These are phyloP conservation scores for Thunnus albacares DNA, from an alignment of 2,797 vertebrate genomes.

Conservation along the genomic window DNA sequence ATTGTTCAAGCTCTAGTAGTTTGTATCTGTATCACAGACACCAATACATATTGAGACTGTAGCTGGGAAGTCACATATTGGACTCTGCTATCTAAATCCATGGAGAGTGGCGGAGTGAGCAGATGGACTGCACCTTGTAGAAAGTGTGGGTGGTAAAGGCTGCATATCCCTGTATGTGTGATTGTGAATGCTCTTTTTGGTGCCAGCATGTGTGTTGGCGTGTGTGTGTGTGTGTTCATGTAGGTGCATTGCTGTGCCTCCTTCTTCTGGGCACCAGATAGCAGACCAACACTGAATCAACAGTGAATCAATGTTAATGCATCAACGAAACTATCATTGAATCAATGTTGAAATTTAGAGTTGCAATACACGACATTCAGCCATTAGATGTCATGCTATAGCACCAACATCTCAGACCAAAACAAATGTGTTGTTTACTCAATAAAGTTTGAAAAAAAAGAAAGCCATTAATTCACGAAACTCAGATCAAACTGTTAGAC, in stretches of 20 bases:
- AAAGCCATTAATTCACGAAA: no score
- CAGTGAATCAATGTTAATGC: no score
- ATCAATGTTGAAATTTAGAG: no score
- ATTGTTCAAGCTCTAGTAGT: slow-evolving; percentile 11
- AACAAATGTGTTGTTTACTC: no score
- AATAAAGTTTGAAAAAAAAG: no score
- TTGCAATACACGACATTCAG: no score
- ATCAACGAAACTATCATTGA: no score
- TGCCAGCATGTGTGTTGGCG: slow-evolving; percentile 66
- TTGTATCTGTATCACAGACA: slow-evolving; percentile 27
- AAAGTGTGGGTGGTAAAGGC: slow-evolving; percentile 76
- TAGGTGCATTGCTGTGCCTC: slow-evolving; percentile 66
- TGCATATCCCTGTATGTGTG: slow-evolving; percentile 65
- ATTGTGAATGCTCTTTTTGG: slow-evolving; percentile 67
- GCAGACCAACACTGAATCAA: no score
- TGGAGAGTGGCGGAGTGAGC: slow-evolving; percentile 58
- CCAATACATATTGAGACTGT: slow-evolving; percentile 43
- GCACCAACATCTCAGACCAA: no score
- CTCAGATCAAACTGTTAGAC: no score
- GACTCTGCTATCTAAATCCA: slow-evolving; percentile 57
- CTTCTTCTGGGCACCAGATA: slow-evolving; percentile 76
- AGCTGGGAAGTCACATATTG: slow-evolving; percentile 55
- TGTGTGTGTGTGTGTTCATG: slow-evolving; percentile 45
- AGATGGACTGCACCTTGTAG: slow-evolving; percentile 77
- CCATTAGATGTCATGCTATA: no score